Conservation (phyloP, 2,888 invertebrate species). For the Argyresthia goedartella region DNA sequence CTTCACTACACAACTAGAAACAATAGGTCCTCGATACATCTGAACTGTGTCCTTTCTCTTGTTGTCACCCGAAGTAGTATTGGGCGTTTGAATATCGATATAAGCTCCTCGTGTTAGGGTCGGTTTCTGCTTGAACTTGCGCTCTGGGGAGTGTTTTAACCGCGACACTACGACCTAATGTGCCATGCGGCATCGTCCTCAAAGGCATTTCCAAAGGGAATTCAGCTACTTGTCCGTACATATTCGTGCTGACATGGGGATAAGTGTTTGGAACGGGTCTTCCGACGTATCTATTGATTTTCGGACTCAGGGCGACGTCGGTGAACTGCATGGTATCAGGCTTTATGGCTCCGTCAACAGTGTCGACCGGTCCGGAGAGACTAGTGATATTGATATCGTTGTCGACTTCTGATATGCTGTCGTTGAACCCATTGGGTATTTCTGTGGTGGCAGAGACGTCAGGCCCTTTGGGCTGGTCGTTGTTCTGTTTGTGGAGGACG, state of each 20-base stretch:
- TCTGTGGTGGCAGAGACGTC: constrained; percentile 80
- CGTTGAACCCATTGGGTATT: constrained; percentile 85
- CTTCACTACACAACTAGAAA: constrained; percentile 66
- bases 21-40: constrained; percentile 71
- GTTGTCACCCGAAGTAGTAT: constrained; percentile 84
- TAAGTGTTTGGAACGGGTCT: constrained; percentile 62
- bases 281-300: constrained; percentile 62
- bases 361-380: constrained; percentile 73
- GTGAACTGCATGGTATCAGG: constrained; percentile 55
- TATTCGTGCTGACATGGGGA: constrained; percentile 61
- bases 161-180: constrained; percentile 55
- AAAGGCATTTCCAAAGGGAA: constrained; percentile 67
- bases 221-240: constrained; percentile 66
- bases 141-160: constrained; percentile 58
- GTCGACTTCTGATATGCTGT: constrained; percentile 88
- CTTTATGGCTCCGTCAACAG: constrained; percentile 52
- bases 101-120: constrained; percentile 72
- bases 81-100: constrained; percentile 75
- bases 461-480: constrained; percentile 76
- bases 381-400: constrained; percentile 83
- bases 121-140: constrained; percentile 61
- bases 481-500: constrained; percentile 75
- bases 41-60: constrained; percentile 65
- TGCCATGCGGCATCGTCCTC: constrained; percentile 59
- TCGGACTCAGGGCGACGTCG: constrained; percentile 54